Evolutionary conservation across 2,113 vertebrate genomes (phyloP).

Genomic region (Diphyllodes magnificus): DNA sequence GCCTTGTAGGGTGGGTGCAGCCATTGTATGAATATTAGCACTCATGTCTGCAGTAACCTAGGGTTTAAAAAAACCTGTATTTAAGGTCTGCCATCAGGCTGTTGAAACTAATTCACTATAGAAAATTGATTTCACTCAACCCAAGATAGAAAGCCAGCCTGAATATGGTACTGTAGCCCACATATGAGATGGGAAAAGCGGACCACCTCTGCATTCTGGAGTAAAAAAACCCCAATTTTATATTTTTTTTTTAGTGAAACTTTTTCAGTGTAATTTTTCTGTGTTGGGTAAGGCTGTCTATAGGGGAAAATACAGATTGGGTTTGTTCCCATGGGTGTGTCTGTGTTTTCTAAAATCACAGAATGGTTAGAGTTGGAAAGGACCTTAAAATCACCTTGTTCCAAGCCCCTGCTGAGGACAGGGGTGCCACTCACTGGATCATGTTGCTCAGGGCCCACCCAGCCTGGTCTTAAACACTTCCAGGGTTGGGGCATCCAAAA

Average conservation of each 20-base stretch:
- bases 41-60: not conserved
- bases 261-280: not conserved
- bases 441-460: not conserved
- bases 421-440: not conserved
- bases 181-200: not conserved
- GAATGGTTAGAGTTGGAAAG: not conserved
- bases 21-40: not conserved
- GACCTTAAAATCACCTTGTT: accelerated
- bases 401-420: accelerated
- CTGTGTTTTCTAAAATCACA: not conserved
- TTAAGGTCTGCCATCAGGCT: not conserved
- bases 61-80: not conserved
- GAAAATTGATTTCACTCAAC: not conserved
- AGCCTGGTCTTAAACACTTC: not conserved
- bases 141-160: not conserved
- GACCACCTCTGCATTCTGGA: not conserved
- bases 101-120: not conserved
- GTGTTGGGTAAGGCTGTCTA: not conserved
- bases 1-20: not conserved
- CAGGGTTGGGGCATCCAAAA: not conserved
- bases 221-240: accelerated
- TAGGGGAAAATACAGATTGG: not conserved
- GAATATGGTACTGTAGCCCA: not conserved
- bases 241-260: not conserved
- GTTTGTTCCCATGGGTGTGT: not conserved